Percentiles rank a stretch among this genome's conserved stretches.
phyloP scores from a whole-genome alignment of 2,888 invertebrate species.

The Acleris emargana region DNA sequence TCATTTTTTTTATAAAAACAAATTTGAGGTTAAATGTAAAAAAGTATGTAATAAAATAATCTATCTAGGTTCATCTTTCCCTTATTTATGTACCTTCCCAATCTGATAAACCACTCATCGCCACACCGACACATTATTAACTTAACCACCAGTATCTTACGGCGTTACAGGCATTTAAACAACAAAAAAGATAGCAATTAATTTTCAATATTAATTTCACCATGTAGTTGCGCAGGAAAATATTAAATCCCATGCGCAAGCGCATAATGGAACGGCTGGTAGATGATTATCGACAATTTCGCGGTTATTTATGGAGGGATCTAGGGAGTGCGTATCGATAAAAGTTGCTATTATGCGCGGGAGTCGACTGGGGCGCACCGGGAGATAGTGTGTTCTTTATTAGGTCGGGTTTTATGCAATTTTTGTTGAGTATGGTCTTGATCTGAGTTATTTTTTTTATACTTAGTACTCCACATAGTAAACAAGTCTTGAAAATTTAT shows the following conservation, averaged over 20 bases:
- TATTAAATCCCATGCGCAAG: conserved; percentile 19
- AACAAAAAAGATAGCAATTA: conserved; percentile 2
- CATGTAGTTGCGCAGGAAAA: conserved; percentile 29
- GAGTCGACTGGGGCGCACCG: conserved; percentile 38
- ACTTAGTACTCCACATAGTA: no score
- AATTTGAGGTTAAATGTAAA: no score
- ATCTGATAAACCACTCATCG: background rate
- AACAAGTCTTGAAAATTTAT: no score
- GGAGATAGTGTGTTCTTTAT: conserved; percentile 4
- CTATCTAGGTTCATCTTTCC: no score
- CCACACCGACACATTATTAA: background rate
- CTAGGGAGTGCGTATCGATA: conserved; percentile 57
- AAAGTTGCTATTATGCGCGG: conserved; percentile 64
- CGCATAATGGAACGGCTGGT: conserved; percentile 34
- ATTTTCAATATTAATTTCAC: conserved; percentile 30
- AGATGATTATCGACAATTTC: conserved; percentile 38
- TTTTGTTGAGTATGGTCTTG: no score
- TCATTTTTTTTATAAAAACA: no score
- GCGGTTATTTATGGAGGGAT: conserved; percentile 35
- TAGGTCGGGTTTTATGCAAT: background rate
- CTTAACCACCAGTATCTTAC: background rate
- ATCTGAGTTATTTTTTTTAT: no score
- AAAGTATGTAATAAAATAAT: no score
- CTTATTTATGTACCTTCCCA: no score
- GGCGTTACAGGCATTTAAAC: background rate